Base-by-base conservation (phyloP, 92 coral and sea anemone species). In the Epizoanthus rinbou region DNA sequence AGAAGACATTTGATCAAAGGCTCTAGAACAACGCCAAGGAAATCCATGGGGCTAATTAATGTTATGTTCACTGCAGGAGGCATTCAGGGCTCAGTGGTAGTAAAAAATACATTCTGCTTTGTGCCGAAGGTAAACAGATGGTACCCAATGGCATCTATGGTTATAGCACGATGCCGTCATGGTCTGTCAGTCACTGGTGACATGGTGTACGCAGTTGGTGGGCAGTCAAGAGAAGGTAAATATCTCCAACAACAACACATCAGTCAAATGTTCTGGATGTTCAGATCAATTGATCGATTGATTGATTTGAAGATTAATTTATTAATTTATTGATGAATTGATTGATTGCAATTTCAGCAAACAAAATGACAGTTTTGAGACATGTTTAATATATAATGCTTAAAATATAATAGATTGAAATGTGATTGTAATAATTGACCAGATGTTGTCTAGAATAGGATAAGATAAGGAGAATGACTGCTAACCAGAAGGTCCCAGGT, bases 171-270 rank as follows among this genome's bases (percentile, higher is more conserved):
- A 81, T 97, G 99, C 69, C 85, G 99, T 19, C 99, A 97, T 86
- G 99, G 99, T 24, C 85, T 97, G 21, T 96, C 99, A 13, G 91
- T 97, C 31, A 91, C 98, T 64, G 98, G 99, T 10, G 99, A 97
- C 71, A 94, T 97, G 98, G 99, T 97, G 54, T 97, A 97, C 87
- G 97, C 99, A 24, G 99, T 97, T 33, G 99, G 99, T 72, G 99
- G 99, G 8, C 99, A 97, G 92, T 97, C 98, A 8, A 83, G 98
- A 57, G 99, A 97, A 84, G 99, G 99, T 97, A 54, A 74, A 86
- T 28, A 43, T 4, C 18, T 9, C 6, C 39, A 1, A 3, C 4
- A 17, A 52, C 6, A 0, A 2, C 9, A 33, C 24, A 64, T 45
- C 1, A 9, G 25, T 50, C 65, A 60, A 24, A 60, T 18, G 66